Conservation (phyloP, 2,888 invertebrate genomes). For the Boloria selene region DNA sequence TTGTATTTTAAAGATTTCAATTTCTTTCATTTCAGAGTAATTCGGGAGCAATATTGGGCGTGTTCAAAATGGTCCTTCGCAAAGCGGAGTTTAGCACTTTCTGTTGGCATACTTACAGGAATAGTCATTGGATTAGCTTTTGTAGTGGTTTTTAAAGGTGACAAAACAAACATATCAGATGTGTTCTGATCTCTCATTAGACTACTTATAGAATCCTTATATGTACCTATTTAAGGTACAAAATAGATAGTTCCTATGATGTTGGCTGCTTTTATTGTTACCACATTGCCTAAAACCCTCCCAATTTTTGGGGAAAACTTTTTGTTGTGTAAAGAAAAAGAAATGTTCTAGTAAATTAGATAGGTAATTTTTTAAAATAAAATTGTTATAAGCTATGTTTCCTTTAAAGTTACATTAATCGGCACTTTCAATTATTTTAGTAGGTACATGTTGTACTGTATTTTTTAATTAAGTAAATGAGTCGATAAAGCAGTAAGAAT, state of each 20-base stretch:
- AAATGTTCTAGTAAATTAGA: too few relatives aligned
- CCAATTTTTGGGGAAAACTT: too few relatives aligned
- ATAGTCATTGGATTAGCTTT: conserved; percentile 62
- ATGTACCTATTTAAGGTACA: too few relatives aligned
- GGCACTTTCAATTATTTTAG: too few relatives aligned
- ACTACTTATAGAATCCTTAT: conserved; percentile 4
- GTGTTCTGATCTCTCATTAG: conserved; percentile 47
- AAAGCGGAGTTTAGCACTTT: conserved; percentile 60
- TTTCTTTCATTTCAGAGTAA: conserved; percentile 57
- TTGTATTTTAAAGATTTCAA: not conserved
- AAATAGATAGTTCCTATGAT: not conserved
- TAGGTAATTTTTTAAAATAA: too few relatives aligned
- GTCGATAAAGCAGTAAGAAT: too few relatives aligned
- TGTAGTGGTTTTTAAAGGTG: conserved; percentile 47
- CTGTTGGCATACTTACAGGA: conserved; percentile 64
- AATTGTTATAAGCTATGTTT: too few relatives aligned
- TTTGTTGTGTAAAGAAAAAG: too few relatives aligned
- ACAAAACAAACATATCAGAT: conserved; percentile 48
- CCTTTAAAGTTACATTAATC: too few relatives aligned
- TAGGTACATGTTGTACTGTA: too few relatives aligned
- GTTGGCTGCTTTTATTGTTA: not conserved
- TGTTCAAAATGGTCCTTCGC: conserved; percentile 69
- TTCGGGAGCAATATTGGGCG: conserved; percentile 74
- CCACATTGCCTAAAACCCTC: not conserved
- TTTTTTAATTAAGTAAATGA: too few relatives aligned